Percentiles rank a stretch among this genome's conserved stretches.
These are phyloP conservation scores for Albula goreensis DNA, from an alignment of 2,113 vertebrate species.

Conservation along the genomic window DNA sequence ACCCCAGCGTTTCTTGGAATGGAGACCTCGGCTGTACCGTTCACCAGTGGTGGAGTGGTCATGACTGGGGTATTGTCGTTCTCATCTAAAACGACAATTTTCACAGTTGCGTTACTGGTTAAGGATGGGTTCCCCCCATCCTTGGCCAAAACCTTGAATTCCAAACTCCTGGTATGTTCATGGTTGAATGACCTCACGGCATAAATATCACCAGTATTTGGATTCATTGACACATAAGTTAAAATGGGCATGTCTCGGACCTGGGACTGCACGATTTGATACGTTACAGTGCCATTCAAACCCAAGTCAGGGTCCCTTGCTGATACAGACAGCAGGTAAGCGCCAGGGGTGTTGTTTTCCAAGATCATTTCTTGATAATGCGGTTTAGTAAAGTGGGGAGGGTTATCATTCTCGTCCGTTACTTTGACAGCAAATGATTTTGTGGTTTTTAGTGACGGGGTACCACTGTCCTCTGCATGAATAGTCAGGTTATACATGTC, in stretches of 20 bases:
- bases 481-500: constrained; percentile 96
- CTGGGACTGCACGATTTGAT: constrained; percentile 92
- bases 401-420: constrained; percentile 95
- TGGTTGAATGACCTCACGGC: constrained; percentile 95
- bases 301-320: constrained; percentile 92
- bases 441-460: constrained; percentile 85
- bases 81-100: constrained; percentile 89
- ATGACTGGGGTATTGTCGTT: constrained; percentile 96
- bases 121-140: constrained; percentile 91
- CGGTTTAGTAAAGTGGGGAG: constrained; percentile 92
- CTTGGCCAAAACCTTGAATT: constrained; percentile 93
- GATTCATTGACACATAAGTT: constrained; percentile 97
- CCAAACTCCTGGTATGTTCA: constrained; percentile 93
- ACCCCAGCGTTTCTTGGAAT: constrained; percentile 88
- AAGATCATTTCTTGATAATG: constrained; percentile 95
- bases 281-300: constrained; percentile 92
- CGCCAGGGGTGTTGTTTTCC: constrained; percentile 96
- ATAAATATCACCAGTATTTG: constrained; percentile 91
- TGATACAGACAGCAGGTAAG: constrained; percentile 89
- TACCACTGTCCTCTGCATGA: constrained; percentile 87
- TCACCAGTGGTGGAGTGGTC: constrained; percentile 88
- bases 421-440: constrained; percentile 93
- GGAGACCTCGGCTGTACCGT: constrained; percentile 90
- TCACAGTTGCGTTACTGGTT: constrained; percentile 88
- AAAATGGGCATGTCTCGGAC: constrained; percentile 97